phyloP scores from a whole-genome alignment of 35 echinoderm and acorn worm genomes.

The Ptychodera flava region DNA sequence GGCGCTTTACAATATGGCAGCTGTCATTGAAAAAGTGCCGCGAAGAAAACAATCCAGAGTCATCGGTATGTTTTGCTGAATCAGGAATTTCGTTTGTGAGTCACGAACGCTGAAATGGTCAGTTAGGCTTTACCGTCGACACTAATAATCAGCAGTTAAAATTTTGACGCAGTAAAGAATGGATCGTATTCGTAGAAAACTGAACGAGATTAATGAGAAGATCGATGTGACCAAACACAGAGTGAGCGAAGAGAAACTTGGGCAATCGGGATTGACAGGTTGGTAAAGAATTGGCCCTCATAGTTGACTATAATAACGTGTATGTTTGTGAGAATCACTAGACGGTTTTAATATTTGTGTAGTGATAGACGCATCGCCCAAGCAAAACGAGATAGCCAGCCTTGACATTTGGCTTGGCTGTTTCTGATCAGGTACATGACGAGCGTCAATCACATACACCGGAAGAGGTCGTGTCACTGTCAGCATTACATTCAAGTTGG shows the following conservation, averaged over 20 bases:
- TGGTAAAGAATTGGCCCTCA: too few relatives aligned
- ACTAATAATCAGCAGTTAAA: too few relatives aligned
- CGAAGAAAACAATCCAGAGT: too few relatives aligned
- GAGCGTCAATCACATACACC: neutral
- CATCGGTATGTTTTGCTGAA: too few relatives aligned
- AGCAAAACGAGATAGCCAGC: neutral
- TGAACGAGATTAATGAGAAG: neutral
- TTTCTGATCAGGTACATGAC: neutral
- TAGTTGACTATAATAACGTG: too few relatives aligned
- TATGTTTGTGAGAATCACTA: too few relatives aligned
- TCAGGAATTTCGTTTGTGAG: too few relatives aligned
- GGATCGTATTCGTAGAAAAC: neutral
- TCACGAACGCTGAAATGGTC: too few relatives aligned
- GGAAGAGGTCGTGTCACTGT: neutral
- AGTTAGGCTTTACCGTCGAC: too few relatives aligned
- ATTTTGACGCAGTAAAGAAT: too few relatives aligned
- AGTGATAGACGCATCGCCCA: neutral
- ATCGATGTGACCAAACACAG: neutral
- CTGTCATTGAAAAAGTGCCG: too few relatives aligned
- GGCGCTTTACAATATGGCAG: too few relatives aligned
- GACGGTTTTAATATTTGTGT: neutral
- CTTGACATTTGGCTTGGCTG: neutral
- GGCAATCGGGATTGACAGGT: neutral
- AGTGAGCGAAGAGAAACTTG: neutral
- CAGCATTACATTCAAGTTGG: neutral